Evolutionary conservation across 2,888 invertebrate genomes (phyloP).

Genomic region (Dioctria linearis): DNA sequence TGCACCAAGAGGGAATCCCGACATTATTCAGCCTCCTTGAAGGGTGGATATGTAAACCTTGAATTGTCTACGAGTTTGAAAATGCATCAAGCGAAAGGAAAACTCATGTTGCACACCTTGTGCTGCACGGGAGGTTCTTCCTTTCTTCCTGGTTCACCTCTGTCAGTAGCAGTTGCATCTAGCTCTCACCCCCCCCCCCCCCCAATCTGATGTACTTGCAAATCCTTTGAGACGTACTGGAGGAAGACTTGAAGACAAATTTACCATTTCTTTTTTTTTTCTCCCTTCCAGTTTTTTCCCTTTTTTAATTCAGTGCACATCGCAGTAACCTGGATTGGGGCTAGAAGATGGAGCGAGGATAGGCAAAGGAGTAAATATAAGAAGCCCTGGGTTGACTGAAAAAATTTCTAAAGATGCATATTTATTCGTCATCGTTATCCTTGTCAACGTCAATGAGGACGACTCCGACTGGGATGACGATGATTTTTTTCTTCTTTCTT

Average conservation of each 20-base stretch:
- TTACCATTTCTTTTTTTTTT: conserved; percentile 55
- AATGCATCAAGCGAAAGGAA: conserved; percentile 51
- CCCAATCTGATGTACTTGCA: neutral
- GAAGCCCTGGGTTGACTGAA: conserved; percentile 50
- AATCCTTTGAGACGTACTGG: conserved; percentile 57
- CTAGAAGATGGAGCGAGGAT: neutral
- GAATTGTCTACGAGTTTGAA: conserved; percentile 49
- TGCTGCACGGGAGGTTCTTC: conserved; percentile 37
- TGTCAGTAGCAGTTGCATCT: neutral
- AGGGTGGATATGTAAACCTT: conserved; percentile 46
- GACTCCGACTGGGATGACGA: conserved; percentile 35
- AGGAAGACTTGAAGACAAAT: conserved; percentile 58
- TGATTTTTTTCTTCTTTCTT: conserved; percentile 41
- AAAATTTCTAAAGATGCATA: conserved; percentile 59
- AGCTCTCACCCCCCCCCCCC: neutral
- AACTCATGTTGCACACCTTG: conserved; percentile 51
- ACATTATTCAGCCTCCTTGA: conserved; percentile 23
- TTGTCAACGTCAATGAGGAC: conserved; percentile 50
- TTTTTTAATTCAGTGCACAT: conserved; percentile 49
- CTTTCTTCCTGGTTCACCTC: conserved; percentile 15
- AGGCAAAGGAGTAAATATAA: conserved; percentile 55
- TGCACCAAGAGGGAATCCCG: conserved; percentile 2
- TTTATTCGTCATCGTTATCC: conserved; percentile 58
- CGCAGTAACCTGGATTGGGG: conserved; percentile 33
- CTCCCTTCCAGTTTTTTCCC: conserved; percentile 12